A percentile compares a stretch with the other conserved stretches of the same genome.
phyloP scores from a whole-genome alignment of 2,113 vertebrate species.

The Halcyon malimbica region DNA sequence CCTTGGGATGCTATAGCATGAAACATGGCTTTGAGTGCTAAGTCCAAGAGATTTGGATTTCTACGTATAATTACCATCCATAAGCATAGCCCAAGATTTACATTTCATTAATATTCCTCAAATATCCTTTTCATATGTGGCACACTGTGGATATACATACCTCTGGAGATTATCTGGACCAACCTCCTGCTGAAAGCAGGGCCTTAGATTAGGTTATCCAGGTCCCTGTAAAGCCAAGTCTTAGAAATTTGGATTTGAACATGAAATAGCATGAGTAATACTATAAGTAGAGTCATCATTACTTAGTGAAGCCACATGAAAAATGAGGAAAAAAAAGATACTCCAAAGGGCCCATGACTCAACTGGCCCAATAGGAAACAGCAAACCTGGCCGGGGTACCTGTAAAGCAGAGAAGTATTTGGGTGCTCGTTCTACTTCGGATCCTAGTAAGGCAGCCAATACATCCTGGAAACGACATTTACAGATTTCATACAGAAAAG shows the following conservation, averaged over 20 bases:
- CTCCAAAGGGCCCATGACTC: not conserved
- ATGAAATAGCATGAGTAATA: not conserved
- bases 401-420: not conserved
- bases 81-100: not conserved
- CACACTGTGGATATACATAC: not conserved
- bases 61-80: not conserved
- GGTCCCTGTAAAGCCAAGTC: not conserved
- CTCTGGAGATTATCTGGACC: conserved; percentile 20
- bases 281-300: not conserved
- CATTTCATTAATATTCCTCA: conserved; percentile 14
- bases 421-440: not conserved
- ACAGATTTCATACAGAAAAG: not conserved
- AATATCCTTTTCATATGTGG: not conserved
- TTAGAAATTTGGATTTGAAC: not conserved
- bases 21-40: not conserved
- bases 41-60: not conserved
- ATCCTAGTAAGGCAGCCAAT: not conserved
- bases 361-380: not conserved
- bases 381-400: not conserved
- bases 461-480: conserved; percentile 21
- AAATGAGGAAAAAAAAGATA: not conserved
- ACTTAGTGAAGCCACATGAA: not conserved
- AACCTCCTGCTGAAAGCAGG: not conserved
- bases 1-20: not conserved
- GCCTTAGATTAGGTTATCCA: not conserved